A percentile compares a stretch with the other conserved stretches of the same genome.
Evolutionary conservation across 2,113 vertebrate species (phyloP).

Genomic region (Acrocephalus kingi): DNA sequence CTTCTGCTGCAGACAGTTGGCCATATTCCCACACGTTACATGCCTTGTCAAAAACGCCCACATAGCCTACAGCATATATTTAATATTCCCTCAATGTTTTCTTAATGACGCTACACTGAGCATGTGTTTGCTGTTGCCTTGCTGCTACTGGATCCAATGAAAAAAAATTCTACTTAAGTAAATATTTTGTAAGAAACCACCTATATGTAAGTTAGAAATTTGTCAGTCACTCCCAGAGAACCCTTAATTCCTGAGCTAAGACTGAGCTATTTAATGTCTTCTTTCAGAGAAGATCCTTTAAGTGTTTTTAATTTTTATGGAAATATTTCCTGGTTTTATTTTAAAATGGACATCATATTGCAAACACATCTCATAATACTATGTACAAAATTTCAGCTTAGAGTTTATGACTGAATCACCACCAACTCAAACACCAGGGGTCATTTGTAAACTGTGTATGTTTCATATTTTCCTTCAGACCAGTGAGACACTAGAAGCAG

Average conservation of each 20-base stretch:
- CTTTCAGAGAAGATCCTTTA: background rate
- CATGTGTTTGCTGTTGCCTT: background rate
- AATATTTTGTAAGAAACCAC: background rate
- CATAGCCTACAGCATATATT: background rate
- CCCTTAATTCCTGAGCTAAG: background rate
- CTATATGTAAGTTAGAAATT: background rate
- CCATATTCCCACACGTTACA: background rate
- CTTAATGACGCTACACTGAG: background rate
- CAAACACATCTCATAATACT: background rate
- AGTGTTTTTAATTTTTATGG: background rate
- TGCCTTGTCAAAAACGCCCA: background rate
- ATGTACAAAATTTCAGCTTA: background rate
- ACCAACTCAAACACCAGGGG: background rate
- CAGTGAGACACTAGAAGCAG: background rate
- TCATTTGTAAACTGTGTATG: background rate
- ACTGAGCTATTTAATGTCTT: background rate
- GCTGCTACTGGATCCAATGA: background rate
- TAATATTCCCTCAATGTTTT: background rate
- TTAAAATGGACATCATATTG: background rate
- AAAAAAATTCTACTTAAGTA: background rate
- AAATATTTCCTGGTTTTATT: background rate
- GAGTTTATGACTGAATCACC: background rate
- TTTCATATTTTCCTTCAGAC: background rate
- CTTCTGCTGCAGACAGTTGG: background rate
- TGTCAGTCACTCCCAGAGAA: background rate